These are phyloP conservation scores for Nephrotoma appendiculata DNA, from an alignment of 2,888 invertebrate species.

Conservation along the genomic window DNA sequence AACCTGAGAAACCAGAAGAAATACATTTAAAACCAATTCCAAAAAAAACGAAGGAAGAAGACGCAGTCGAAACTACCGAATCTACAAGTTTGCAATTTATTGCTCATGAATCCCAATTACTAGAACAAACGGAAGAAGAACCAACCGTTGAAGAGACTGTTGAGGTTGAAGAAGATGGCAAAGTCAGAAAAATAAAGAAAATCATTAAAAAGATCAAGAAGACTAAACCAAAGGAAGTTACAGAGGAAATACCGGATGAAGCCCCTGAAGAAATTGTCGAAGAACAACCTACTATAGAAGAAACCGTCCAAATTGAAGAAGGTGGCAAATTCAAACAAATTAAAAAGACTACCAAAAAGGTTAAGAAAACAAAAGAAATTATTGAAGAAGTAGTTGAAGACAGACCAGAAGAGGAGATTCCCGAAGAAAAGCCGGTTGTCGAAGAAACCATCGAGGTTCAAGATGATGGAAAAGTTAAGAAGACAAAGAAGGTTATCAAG, in stretches of 20 bases:
- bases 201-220: slow-evolving; percentile 1
- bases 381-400: slow-evolving; percentile 4
- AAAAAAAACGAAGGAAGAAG: background rate
- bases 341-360: slow-evolving; percentile 19
- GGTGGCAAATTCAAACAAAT: slow-evolving; percentile 21
- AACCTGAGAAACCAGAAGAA: slow-evolving; percentile 18
- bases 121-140: slow-evolving; percentile 15
- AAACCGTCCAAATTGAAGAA: slow-evolving; percentile 9
- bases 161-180: background rate
- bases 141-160: background rate
- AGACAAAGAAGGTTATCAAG: background rate
- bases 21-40: slow-evolving; percentile 10
- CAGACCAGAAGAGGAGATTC: slow-evolving; percentile 4
- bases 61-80: slow-evolving; percentile 23
- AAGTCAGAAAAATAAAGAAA: slow-evolving; percentile 6
- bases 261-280: slow-evolving; percentile 13
- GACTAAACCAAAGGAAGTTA: background rate
- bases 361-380: background rate
- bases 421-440: slow-evolving; percentile 7
- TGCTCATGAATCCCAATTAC: background rate
- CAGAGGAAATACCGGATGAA: background rate
- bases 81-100: slow-evolving; percentile 13
- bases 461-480: background rate
- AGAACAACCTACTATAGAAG: slow-evolving; percentile 14
- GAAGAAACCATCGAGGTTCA: slow-evolving; percentile 7